Base-by-base conservation (phyloP, 2,113 vertebrate genomes). In the Corythornis vintsioides region DNA sequence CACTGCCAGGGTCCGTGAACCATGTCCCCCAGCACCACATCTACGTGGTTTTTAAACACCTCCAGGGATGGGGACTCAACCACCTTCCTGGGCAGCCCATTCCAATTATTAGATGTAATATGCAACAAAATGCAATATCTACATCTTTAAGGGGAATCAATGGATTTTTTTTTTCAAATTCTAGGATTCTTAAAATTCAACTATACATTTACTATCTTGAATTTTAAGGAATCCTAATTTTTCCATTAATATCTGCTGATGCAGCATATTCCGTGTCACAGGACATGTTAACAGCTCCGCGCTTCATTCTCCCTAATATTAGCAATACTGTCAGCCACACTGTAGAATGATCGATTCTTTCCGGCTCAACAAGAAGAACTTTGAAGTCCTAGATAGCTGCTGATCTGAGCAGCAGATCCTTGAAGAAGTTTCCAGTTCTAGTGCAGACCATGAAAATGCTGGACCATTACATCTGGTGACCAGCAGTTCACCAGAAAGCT, bases 171-270 rank as follows among this genome's bases (percentile, higher is more conserved):
- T 28, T 45, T 56, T 40, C 21, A 18, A 53, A 42, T 90, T 73
- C 33, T 53, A 59, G 42, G 15, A 31, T 31, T 38, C 52, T 67
- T 56, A 89, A 53, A 42, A 35, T 5, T 66, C 19, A 63, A 40
- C 8, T 38, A 6, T 13, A n/a, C 2, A 21, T 28, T 66, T 52
- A 38, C 5, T 69, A 11, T 6, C 0, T 1, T 13, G 18, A 80
- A 76, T 33, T 19, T 76, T 45, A 73, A 73, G 55, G 21, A 79
- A 66, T 11, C n/a, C 24, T 20, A 6, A 26, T 18, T 88, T 70
- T 70, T 29, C 35, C 21, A 56, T 12, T 24, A 50, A 12, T 14
- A 85, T 26, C 20, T 2, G 3, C 13, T 60, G 43, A 69, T 67
- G n/a, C n/a, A 85, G 40, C 11, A 67, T 13, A 57, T 61, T 72